Conservation (phyloP, 2,113 vertebrate genomes). For the Psittacara wagleri region DNA sequence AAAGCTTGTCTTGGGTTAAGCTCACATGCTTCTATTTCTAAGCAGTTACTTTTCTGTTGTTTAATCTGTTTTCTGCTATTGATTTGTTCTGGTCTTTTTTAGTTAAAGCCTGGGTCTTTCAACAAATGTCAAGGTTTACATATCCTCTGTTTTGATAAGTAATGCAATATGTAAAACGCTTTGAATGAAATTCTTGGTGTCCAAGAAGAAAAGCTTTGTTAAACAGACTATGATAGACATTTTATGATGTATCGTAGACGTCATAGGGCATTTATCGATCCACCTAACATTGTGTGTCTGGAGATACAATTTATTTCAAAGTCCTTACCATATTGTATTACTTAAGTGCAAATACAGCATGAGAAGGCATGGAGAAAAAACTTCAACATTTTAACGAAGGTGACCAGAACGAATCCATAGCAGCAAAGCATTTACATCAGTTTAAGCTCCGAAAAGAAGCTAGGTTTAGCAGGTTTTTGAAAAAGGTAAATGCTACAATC, state of each 20-base stretch:
- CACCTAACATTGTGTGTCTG: conserved; percentile 60
- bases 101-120: conserved; percentile 73
- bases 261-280: conserved; percentile 71
- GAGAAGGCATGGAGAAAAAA: conserved; percentile 61
- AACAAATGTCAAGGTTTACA: conserved; percentile 76
- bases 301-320: conserved; percentile 73
- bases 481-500: neutral
- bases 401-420: conserved; percentile 80
- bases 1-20: conserved; percentile 59
- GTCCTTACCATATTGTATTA: conserved; percentile 74
- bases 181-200: conserved; percentile 72
- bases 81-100: conserved; percentile 77
- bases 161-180: conserved; percentile 79
- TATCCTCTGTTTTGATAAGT: conserved; percentile 76
- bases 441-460: conserved; percentile 63
- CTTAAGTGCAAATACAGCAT: conserved; percentile 71
- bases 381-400: conserved; percentile 72
- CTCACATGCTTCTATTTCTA: conserved; percentile 44
- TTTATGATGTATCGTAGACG: conserved; percentile 68
- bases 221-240: conserved; percentile 71
- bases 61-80: conserved; percentile 76
- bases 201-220: conserved; percentile 69
- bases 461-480: conserved; percentile 15
- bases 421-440: conserved; percentile 71
- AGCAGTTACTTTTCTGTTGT: conserved; percentile 61